phyloP scores from a whole-genome alignment of 2,797 vertebrate species.

The Megaceryle alcyon region DNA sequence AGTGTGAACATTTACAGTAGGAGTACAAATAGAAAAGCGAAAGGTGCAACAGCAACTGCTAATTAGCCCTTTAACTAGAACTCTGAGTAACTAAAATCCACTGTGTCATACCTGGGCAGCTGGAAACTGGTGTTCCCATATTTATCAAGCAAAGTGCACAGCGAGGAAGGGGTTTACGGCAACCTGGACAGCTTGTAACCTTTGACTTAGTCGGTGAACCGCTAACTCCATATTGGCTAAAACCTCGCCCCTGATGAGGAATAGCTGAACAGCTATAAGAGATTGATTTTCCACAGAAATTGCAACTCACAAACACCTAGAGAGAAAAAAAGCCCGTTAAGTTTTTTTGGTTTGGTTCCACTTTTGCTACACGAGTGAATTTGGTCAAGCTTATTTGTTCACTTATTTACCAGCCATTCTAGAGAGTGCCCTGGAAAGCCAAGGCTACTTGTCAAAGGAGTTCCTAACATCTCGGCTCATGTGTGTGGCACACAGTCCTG shows the following conservation, averaged over 20 bases:
- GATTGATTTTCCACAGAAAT: slow-evolving; percentile 99
- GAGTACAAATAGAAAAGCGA: neutral
- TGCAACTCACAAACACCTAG: slow-evolving; percentile 99
- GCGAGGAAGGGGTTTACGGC: slow-evolving; percentile 96
- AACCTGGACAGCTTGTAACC: slow-evolving; percentile 97
- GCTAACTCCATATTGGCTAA: slow-evolving; percentile 97
- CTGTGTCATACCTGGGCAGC: slow-evolving; percentile 84
- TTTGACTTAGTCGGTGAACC: slow-evolving; percentile 98
- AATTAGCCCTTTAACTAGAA: neutral
- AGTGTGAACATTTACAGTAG: neutral
- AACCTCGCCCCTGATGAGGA: slow-evolving; percentile 95
- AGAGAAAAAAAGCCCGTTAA: slow-evolving; percentile 22
- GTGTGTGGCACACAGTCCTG: neutral
- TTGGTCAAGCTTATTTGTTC: neutral
- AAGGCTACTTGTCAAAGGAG: neutral
- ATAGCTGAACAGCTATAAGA: slow-evolving; percentile 96
- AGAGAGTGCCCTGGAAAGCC: neutral
- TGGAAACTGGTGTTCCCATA: slow-evolving; percentile 98
- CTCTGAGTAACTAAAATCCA: neutral
- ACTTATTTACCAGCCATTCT: neutral
- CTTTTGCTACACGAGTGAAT: neutral
- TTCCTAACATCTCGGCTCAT: neutral
- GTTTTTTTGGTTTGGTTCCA: neutral
- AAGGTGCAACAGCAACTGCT: neutral
- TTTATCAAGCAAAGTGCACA: slow-evolving; percentile 99